Percentiles rank a stretch among this genome's conserved stretches.
Conservation (phyloP, 2,113 vertebrate genomes). For the Ailuropoda melanoleuca region DNA sequence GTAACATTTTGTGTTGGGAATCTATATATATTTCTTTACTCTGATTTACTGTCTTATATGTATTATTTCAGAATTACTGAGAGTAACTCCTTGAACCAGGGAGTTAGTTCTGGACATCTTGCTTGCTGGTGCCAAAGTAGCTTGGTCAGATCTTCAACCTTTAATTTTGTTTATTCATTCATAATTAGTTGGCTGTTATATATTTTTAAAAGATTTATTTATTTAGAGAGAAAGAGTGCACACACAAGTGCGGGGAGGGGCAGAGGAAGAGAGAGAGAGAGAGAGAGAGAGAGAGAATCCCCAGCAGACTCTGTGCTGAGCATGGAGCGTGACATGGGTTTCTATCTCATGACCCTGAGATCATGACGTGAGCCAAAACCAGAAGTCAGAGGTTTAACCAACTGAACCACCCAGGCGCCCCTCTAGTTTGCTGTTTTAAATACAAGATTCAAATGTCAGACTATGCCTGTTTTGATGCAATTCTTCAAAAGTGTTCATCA, state of each 20-base stretch:
- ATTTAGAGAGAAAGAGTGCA: not conserved
- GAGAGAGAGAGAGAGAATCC: not conserved
- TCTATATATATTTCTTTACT: not conserved
- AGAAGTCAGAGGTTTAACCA: not conserved
- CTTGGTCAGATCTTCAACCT: conserved; percentile 10
- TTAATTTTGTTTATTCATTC: conserved; percentile 39
- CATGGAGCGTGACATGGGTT: not conserved
- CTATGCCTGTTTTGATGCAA: not conserved
- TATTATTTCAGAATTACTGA: conserved; percentile 30
- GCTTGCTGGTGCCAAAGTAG: not conserved
- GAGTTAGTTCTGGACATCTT: conserved; percentile 4
- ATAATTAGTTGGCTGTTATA: not conserved
- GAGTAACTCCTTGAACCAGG: not conserved
- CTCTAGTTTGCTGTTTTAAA: conserved; percentile 10
- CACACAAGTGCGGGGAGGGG: not conserved
- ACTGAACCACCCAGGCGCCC: not conserved
- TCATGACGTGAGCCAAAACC: not conserved
- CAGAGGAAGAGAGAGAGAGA: not conserved
- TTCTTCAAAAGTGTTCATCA: conserved; percentile 30
- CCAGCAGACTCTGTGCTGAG: not conserved
- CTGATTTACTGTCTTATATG: not conserved
- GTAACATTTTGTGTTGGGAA: not conserved
- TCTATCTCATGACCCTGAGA: not conserved
- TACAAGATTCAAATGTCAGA: not conserved
- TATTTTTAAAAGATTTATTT: not conserved